A percentile compares a stretch with the other conserved stretches of the same genome.
phyloP scores from a whole-genome alignment of 2,888 invertebrate genomes.

The Chaitophorus viminalis region DNA sequence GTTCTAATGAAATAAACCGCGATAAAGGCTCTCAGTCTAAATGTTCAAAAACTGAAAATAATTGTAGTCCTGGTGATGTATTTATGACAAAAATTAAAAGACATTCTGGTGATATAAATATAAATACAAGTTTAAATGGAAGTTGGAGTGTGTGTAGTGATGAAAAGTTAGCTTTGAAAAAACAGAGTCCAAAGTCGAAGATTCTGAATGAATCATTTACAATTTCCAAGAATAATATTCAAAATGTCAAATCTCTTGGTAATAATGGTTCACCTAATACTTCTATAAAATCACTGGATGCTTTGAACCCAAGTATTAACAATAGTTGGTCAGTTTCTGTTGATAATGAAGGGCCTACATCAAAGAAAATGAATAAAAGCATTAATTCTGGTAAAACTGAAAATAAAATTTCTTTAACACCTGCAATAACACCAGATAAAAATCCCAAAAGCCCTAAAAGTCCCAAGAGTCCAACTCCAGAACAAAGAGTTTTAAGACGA shows the following conservation, averaged over 20 bases:
- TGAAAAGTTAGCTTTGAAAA: not conserved
- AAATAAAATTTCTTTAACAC: not conserved
- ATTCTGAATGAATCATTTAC: not conserved
- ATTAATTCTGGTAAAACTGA: not conserved
- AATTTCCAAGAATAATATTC: not conserved
- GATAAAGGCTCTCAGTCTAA: not conserved
- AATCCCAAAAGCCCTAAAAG: constrained; percentile 43
- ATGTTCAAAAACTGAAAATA: not conserved
- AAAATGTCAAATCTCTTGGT: not conserved
- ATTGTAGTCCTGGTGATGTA: not conserved
- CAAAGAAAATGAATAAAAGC: not conserved
- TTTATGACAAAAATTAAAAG: constrained; percentile 45
- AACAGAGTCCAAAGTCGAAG: not conserved
- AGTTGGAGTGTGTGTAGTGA: constrained; percentile 49
- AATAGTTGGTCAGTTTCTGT: constrained; percentile 9
- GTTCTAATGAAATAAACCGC: not conserved
- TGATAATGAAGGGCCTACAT: constrained; percentile 10
- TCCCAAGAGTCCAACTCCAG: constrained; percentile 54
- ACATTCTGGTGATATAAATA: constrained; percentile 1
- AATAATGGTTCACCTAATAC: not conserved
- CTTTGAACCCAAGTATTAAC: not conserved
- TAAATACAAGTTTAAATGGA: constrained; percentile 30
- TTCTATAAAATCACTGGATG: not conserved
- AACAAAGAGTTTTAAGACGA: constrained; percentile 49
- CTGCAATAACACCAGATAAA: constrained; percentile 18